These are phyloP conservation scores for Drosophila niveifrons DNA, from an alignment of 2,888 invertebrate species.

Conservation along the genomic window DNA sequence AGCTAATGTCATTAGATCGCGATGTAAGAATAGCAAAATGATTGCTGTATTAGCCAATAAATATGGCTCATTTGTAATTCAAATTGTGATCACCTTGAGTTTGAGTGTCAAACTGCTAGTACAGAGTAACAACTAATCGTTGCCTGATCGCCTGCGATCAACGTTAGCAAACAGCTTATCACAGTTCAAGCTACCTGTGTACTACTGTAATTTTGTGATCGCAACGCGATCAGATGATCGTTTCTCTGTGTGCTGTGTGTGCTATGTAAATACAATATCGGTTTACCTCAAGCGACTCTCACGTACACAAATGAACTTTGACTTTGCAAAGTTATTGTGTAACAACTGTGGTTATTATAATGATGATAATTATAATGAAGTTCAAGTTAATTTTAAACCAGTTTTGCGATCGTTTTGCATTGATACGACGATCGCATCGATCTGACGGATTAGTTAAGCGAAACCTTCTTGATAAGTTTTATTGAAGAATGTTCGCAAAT, in stretches of 20 bases:
- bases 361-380: not conserved
- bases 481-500: conserved; percentile 26
- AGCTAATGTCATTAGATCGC: conserved; percentile 1
- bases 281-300: conserved; percentile 38
- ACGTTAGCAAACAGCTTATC: conserved; percentile 34
- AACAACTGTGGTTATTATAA: conserved; percentile 9
- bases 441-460: conserved; percentile 34
- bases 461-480: conserved; percentile 15
- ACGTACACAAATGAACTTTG: conserved; percentile 55
- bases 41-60: conserved; percentile 14
- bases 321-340: conserved; percentile 34
- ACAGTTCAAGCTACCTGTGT: conserved; percentile 29
- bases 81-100: conserved; percentile 41
- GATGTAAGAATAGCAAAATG: not conserved
- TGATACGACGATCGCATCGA: conserved; percentile 23
- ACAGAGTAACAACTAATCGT: conserved; percentile 3
- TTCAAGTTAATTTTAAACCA: conserved; percentile 23
- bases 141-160: conserved; percentile 26
- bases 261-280: conserved; percentile 50
- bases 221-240: conserved; percentile 6
- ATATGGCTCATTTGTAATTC: conserved; percentile 31
- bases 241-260: not conserved
- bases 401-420: not conserved
- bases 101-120: conserved; percentile 20
- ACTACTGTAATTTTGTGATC: conserved; percentile 8